Percentiles rank a stretch among this genome's conserved stretches.
These are phyloP conservation scores for Panorpa germanica DNA, from an alignment of 2,888 invertebrate species.

Conservation along the genomic window DNA sequence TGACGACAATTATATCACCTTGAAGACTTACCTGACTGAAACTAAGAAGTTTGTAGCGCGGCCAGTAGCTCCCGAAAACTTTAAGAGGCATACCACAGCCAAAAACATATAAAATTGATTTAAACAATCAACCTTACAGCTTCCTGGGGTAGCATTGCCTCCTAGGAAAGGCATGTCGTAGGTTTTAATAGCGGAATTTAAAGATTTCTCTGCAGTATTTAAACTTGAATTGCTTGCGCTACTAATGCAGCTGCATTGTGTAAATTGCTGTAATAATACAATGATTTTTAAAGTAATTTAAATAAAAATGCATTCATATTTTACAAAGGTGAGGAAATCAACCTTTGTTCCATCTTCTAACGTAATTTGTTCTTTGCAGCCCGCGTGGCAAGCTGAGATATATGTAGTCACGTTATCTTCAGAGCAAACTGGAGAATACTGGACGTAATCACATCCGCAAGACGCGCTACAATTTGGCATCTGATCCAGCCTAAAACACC, in stretches of 20 bases:
- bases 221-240: no score
- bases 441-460: constrained; percentile 39
- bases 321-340: constrained; percentile 13
- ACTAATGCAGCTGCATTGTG: no score
- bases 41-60: constrained; percentile 41
- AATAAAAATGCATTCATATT: no score
- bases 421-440: constrained; percentile 45
- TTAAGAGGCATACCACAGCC: constrained; percentile 33
- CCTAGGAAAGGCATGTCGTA: no score
- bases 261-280: no score
- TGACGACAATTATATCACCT: no score
- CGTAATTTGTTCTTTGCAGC: constrained; percentile 27
- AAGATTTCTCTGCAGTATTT: no score
- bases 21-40: constrained; percentile 25
- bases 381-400: constrained; percentile 54
- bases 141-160: constrained; percentile 29
- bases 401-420: constrained; percentile 31
- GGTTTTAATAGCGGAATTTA: no score
- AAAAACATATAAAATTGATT: constrained; percentile 33
- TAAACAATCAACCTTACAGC: constrained; percentile 36
- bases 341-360: constrained; percentile 21
- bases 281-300: no score
- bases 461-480: constrained; percentile 30
- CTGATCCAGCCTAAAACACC: constrained; percentile 22
- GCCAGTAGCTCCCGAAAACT: constrained; percentile 36